Evolutionary conservation across 2,797 vertebrate species (phyloP).

Genomic region (Acridotheres tristis): DNA sequence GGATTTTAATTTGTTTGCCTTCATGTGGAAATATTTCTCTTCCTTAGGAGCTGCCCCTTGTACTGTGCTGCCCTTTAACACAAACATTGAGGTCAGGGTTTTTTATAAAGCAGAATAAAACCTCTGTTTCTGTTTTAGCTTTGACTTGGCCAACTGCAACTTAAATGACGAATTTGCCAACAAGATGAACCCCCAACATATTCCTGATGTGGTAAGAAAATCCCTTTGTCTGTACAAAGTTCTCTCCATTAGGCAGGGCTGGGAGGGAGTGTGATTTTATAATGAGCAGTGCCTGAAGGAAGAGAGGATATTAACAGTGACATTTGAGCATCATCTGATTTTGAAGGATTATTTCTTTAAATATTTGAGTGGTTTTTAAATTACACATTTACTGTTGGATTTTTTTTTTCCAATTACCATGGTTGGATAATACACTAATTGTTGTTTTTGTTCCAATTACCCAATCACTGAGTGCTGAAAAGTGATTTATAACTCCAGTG

Average conservation of each 20-base stretch:
- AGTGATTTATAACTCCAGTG: neutral
- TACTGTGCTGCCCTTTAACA: neutral
- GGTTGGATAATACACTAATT: neutral
- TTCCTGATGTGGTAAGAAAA: constrained; percentile 92
- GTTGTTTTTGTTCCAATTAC: neutral
- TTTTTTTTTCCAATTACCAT: neutral
- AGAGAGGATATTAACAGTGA: neutral
- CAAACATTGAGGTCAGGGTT: neutral
- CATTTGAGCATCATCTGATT: neutral
- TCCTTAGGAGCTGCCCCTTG: neutral
- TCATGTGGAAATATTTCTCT: neutral
- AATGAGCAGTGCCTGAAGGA: neutral
- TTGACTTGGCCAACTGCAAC: constrained; percentile 95
- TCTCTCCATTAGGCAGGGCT: neutral
- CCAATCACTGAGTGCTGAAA: neutral
- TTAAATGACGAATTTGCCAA: constrained; percentile 93
- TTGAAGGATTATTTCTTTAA: neutral
- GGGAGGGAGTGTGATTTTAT: neutral
- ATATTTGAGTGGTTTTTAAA: neutral
- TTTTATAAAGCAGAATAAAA: neutral
- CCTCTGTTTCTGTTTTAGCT: constrained; percentile 73
- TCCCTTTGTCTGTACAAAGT: neutral
- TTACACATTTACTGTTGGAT: neutral
- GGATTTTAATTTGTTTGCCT: neutral
- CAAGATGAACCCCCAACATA: constrained; percentile 90